Base-by-base conservation (phyloP, 1,140 invertebrate species). In the Drosophila lowei region DNA sequence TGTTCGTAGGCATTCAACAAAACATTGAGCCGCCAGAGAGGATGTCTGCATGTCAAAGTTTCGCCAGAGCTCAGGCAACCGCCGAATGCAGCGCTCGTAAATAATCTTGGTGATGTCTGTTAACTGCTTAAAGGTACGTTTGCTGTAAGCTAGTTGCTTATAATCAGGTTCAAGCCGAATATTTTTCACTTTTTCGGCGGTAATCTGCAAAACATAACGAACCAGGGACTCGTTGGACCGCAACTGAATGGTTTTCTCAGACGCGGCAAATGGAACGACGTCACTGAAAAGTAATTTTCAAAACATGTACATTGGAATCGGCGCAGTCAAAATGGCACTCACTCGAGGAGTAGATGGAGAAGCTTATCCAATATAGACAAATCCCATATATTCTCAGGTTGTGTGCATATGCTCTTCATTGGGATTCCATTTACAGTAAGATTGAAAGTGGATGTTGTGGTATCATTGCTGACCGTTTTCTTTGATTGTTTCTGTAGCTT, bases 1-100 rank as follows among this genome's bases (percentile, higher is more conserved):
- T n/a, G 93, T 83, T 38, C 80, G 86, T 21, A 93, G 89, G 47
- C 94, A 92, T 68, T 93, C 91, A 56, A 92, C 91, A 52, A 94
- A 94, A 68, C 93, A 94, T 75, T 94, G 93, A 13, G 93, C 63
- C 13, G 92, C 92, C 8, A 92, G 59, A 42, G 91, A 68, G 0
- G 92, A 91, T 6, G 91, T 90, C 25, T 89, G 75, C 59, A 91
- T 68, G 72, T 94, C 92, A 58, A 93, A 92, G 48, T 92, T 47
- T 3, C 54, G 30, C 86, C 86, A 90, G 2, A 91, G n/a, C 8
- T 68, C 43, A 4, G 86, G 67, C 58, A 91, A 49, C 38, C 88
- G 77, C 34, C 76, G 75, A 21, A 93, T 91, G 44, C 92, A 91
- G 53, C 90, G 80, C 47, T 91, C 88, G 64, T 92, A 92, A 1